Evolutionary conservation across 2,797 vertebrate species (phyloP), one percentile per base, ranked within the genome.

Genomic region (Somateria mollissima): DNA sequence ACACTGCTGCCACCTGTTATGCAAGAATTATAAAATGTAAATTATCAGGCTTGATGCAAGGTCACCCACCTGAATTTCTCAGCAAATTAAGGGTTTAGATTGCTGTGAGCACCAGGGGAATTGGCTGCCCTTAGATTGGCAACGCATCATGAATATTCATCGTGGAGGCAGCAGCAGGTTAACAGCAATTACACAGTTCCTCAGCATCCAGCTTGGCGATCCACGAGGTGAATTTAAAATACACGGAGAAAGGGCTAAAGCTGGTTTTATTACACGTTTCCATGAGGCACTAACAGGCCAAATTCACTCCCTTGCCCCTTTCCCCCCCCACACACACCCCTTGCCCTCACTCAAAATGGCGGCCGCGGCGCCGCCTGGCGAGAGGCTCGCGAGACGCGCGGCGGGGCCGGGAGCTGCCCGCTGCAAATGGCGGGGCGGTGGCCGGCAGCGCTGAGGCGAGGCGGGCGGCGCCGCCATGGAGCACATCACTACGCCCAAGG

Each of bases 401-500:
- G 49, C 24, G 47, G 66, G 57, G 34, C 49, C 56, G 80, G 67
- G 62, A 54, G 16, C 72, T 64, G 83, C 66, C 39, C 30, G 6
- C 2, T 39, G 71, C 54, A 37, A 76, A 70, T 87, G 81, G 83
- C 65, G 62, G 80, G 84, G 82, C 54, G 75, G 89, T 51, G 85
- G 91, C 54, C 8, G 45, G 86, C 30, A n/a, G 51, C 45, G 41
- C 18, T 13, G 77, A 36, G 62, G 20, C 47, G 6, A 6, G 57
- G 64, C 19, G 51, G 88, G 19, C 8, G 47, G 22, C 16, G 15
- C 28, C 43, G 83, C 41, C 60, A 98, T 98, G 98, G 98, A 98
- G 79, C 93, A 98, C 80, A 98, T 98, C 88, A 97, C 95, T 19
- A 98, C 98, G 32, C 98, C 98, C 1, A 98, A 98, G 98, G 98